phyloP scores from a whole-genome alignment of 2,113 vertebrate species.

The Mobula birostris region DNA sequence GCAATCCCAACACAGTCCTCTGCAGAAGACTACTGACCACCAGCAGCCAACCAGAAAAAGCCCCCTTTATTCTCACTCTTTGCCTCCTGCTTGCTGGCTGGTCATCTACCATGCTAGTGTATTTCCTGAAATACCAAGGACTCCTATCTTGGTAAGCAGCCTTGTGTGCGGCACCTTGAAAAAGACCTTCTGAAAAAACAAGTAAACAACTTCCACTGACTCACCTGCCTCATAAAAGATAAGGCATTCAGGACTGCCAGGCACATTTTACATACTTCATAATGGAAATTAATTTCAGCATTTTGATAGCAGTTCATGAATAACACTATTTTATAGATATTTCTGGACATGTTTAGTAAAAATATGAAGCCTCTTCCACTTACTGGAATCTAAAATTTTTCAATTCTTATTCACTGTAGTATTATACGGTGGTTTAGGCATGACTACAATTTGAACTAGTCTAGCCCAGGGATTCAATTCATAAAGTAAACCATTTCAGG shows the following conservation, averaged over 20 bases:
- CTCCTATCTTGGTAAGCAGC: too few relatives aligned
- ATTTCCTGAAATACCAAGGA: too few relatives aligned
- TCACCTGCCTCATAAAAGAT: background rate
- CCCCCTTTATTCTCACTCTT: too few relatives aligned
- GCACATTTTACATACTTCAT: background rate
- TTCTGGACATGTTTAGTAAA: background rate
- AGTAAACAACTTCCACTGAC: too few relatives aligned
- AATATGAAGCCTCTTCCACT: background rate
- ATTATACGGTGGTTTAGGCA: background rate
- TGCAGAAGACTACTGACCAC: too few relatives aligned
- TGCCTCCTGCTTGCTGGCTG: too few relatives aligned
- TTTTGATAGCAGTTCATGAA: background rate
- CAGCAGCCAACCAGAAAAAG: too few relatives aligned
- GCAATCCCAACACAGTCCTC: too few relatives aligned
- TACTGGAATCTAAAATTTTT: background rate
- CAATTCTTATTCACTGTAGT: background rate
- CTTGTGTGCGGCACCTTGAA: too few relatives aligned
- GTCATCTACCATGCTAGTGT: too few relatives aligned
- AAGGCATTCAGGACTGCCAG: background rate
- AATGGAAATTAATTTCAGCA: background rate
- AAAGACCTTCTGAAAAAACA: too few relatives aligned
- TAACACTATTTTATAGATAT: background rate
- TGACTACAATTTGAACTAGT: conserved; percentile 4
- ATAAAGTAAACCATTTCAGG: background rate
- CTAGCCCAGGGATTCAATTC: background rate